Evolutionary conservation across 2,888 invertebrate species (phyloP).

Genomic region (Trichogramma evanescens): DNA sequence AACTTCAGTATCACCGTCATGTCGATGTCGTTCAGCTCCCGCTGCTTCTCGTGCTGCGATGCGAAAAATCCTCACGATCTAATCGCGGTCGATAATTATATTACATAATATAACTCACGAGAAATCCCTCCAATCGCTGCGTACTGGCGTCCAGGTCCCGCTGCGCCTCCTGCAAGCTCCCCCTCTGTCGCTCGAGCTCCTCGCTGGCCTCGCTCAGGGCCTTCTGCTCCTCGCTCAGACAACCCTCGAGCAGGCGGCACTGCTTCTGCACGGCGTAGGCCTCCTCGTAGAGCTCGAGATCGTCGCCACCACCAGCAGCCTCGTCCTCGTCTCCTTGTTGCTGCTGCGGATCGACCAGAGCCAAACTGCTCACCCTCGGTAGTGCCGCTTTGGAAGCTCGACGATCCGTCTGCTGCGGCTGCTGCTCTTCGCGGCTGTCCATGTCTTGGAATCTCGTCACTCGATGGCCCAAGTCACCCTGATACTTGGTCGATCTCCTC

Average conservation of each 20-base stretch:
- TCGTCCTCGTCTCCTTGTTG: slow-evolving; percentile 56
- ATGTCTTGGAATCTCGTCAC: slow-evolving; percentile 45
- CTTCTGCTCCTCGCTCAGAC: slow-evolving; percentile 54
- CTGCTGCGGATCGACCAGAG: slow-evolving; percentile 50
- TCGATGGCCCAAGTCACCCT: no score
- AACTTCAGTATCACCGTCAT: slow-evolving; percentile 62
- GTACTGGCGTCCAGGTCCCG: slow-evolving; percentile 52
- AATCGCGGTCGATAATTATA: neutral
- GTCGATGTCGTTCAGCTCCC: slow-evolving; percentile 69
- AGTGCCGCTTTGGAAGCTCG: neutral
- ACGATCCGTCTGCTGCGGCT: neutral
- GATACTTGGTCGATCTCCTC: no score
- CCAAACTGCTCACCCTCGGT: neutral
- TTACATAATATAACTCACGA: slow-evolving; percentile 50
- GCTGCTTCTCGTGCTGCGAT: slow-evolving; percentile 64
- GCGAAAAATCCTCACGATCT: neutral
- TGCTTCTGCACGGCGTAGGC: slow-evolving; percentile 59
- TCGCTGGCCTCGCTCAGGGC: slow-evolving; percentile 54
- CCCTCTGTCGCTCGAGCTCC: slow-evolving; percentile 56
- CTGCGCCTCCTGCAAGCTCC: slow-evolving; percentile 54
- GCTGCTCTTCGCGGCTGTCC: neutral
- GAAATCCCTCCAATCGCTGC: slow-evolving; percentile 57
- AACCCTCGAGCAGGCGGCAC: slow-evolving; percentile 54
- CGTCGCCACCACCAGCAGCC: slow-evolving; percentile 66
- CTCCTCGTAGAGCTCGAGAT: slow-evolving; percentile 59